Percentiles rank a stretch among this genome's conserved stretches.
Evolutionary conservation across 2,113 vertebrate species (phyloP).

Genomic region (Erythrolamprus reginae): DNA sequence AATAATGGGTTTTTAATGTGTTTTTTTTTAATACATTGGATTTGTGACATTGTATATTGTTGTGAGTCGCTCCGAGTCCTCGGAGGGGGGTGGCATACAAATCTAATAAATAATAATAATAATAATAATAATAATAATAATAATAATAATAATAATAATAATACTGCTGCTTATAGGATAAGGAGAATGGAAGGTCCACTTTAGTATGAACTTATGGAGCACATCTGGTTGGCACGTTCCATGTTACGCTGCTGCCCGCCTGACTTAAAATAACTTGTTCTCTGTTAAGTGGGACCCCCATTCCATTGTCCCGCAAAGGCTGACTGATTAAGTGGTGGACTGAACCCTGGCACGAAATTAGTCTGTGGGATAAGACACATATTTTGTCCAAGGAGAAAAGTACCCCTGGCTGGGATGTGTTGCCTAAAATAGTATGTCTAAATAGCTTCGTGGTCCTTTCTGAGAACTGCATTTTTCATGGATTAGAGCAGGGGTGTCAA

Average conservation of each 20-base stretch:
- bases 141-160: too few species aligned
- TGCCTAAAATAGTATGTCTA: background rate
- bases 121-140: too few species aligned
- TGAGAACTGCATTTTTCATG: background rate
- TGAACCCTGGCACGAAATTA: background rate
- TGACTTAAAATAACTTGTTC: background rate
- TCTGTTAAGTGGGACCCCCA: background rate
- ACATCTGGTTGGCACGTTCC: background rate
- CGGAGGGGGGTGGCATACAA: too few species aligned
- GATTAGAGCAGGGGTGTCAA: background rate
- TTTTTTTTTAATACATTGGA: too few species aligned
- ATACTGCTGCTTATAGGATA: background rate
- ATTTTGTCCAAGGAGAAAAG: background rate
- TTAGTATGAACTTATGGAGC: background rate
- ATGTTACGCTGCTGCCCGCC: background rate
- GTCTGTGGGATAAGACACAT: background rate
- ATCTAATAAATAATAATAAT: too few species aligned
- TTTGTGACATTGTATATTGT: too few species aligned
- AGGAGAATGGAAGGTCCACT: background rate
- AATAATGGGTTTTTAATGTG: too few species aligned
- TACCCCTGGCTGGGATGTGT: background rate
- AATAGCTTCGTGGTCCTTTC: background rate
- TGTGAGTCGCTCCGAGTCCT: too few species aligned
- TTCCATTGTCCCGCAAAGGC: background rate
- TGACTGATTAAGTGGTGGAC: background rate